These are phyloP conservation scores for Hanleya hanleyi DNA, from an alignment of 2,888 invertebrate genomes.

Conservation along the genomic window DNA sequence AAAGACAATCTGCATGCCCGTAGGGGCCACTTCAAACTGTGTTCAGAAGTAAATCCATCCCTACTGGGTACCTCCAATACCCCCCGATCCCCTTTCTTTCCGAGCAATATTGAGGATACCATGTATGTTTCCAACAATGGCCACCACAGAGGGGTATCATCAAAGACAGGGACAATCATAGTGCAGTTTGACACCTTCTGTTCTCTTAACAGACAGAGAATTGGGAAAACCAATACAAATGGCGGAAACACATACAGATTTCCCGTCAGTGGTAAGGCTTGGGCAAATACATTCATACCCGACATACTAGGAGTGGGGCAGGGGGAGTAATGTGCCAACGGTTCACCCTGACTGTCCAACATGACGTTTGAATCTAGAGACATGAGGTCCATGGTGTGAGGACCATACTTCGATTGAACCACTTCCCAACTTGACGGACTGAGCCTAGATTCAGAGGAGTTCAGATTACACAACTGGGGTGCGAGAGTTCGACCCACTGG, in stretches of 20 bases:
- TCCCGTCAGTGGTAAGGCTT: too few species aligned
- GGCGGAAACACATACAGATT: neutral
- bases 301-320: too few species aligned
- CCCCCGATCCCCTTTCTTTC: neutral
- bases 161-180: neutral
- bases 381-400: too few species aligned
- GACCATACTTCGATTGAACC: too few species aligned
- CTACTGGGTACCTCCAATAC: neutral
- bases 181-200: neutral
- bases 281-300: too few species aligned
- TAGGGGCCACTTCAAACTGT: neutral
- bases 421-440: too few species aligned
- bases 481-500: too few species aligned
- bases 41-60: neutral
- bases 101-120: neutral
- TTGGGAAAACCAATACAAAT: neutral
- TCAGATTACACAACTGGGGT: too few species aligned
- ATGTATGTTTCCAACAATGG: neutral
- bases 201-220: neutral
- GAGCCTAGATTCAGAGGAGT: too few species aligned
- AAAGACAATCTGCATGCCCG: neutral
- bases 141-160: neutral
- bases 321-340: too few species aligned
- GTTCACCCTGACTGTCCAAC: too few species aligned
- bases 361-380: too few species aligned